Evolutionary conservation across 2,797 vertebrate genomes (phyloP).

Genomic region (Bradypus variegatus): DNA sequence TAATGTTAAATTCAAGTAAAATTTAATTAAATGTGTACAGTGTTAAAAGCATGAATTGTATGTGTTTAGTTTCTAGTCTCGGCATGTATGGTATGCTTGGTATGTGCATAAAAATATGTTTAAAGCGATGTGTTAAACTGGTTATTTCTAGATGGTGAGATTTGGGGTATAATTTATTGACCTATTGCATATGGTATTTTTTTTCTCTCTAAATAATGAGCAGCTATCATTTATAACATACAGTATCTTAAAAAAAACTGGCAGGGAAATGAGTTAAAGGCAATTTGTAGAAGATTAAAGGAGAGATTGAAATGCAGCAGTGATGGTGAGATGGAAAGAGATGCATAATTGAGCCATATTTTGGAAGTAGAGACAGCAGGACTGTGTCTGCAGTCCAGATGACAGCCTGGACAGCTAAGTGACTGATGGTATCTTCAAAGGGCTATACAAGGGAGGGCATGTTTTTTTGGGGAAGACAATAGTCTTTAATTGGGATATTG

Average conservation of each 20-base stretch:
- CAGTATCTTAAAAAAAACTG: background rate
- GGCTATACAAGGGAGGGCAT: background rate
- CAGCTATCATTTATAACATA: background rate
- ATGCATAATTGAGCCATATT: too few species aligned
- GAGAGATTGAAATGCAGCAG: background rate
- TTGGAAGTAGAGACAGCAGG: too few species aligned
- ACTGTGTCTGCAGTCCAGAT: too few species aligned
- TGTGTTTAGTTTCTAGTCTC: background rate
- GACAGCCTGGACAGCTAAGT: background rate
- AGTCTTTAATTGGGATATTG: background rate
- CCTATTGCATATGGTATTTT: background rate
- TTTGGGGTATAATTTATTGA: background rate
- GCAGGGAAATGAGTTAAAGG: background rate
- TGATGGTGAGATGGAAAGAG: too few species aligned
- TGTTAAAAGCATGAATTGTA: background rate
- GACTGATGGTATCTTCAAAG: background rate
- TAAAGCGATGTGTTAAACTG: background rate
- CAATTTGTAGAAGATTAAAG: background rate
- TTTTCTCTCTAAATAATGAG: background rate
- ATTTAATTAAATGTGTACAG: background rate
- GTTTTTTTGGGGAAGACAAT: background rate
- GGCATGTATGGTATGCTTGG: background rate
- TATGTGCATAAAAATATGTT: background rate
- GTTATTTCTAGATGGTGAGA: background rate
- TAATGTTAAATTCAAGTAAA: background rate